phyloP scores from a whole-genome alignment of 2,113 vertebrate genomes.

The Callaeas wilsoni region DNA sequence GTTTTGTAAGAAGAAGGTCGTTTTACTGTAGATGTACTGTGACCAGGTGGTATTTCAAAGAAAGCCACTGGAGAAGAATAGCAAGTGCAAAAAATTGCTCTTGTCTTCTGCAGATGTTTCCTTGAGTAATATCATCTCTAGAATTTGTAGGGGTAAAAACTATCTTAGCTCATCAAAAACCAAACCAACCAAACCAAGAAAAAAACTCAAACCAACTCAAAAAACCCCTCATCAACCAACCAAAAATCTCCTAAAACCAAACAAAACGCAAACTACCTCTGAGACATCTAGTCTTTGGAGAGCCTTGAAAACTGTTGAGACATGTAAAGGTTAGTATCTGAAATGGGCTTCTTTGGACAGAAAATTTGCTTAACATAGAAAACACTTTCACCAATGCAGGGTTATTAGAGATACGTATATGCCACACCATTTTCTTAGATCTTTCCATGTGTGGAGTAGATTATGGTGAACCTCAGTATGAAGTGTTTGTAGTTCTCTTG shows the following conservation, averaged over 20 bases:
- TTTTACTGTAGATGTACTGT: not conserved
- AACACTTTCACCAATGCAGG: not conserved
- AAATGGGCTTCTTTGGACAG: not conserved
- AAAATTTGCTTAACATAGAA: not conserved
- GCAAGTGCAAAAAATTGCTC: not conserved
- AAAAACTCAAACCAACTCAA: not conserved
- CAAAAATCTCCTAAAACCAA: not conserved
- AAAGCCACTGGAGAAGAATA: not conserved
- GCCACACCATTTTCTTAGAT: not conserved
- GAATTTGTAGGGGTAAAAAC: not conserved
- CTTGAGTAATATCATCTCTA: not conserved
- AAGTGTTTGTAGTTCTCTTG: not conserved
- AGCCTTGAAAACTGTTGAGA: not conserved
- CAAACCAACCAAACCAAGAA: not conserved
- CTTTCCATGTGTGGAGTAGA: not conserved
- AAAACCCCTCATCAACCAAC: not conserved
- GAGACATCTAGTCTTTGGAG: not conserved
- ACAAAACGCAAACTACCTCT: not conserved
- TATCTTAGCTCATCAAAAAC: not conserved
- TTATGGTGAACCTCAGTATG: not conserved
- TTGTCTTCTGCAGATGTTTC: not conserved
- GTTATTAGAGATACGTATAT: not conserved
- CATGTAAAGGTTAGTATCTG: not conserved
- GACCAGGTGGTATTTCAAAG: not conserved
- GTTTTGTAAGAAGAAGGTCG: not conserved